Percentiles rank a stretch among this genome's conserved stretches.
Conservation (phyloP, 2,113 vertebrate species). For the Oriolus oriolus region DNA sequence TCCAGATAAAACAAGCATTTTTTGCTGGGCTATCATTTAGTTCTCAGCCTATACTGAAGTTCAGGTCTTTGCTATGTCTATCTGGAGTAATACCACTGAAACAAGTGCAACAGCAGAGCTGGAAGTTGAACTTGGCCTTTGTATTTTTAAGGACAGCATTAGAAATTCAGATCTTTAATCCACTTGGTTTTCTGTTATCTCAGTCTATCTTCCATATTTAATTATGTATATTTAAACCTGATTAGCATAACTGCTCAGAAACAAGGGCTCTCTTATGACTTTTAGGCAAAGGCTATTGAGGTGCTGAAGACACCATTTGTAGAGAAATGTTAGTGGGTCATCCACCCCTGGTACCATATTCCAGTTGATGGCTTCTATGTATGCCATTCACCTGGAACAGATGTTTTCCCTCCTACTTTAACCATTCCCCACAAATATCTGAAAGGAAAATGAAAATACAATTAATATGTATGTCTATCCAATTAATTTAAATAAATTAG, state of each 20-base stretch:
- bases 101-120: neutral
- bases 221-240: neutral
- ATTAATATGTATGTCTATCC: slow-evolving; percentile 1
- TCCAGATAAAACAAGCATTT: neutral
- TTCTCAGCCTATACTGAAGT: neutral
- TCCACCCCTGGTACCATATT: neutral
- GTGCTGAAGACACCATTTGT: neutral
- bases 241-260: neutral
- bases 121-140: neutral
- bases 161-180: neutral
- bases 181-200: neutral
- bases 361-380: neutral
- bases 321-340: neutral
- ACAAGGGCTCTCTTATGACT: neutral
- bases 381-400: slow-evolving; percentile 2
- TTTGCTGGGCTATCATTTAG: neutral
- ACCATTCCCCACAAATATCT: neutral
- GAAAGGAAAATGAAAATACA: neutral
- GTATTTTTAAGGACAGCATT: neutral
- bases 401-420: slow-evolving; percentile 4
- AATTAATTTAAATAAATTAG: slow-evolving; percentile 34
- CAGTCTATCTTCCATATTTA: neutral
- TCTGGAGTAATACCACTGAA: neutral
- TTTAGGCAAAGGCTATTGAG: neutral
- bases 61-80: neutral